Evolutionary conservation across 2,888 invertebrate genomes (phyloP).

Genomic region (Amphipoea lucens): DNA sequence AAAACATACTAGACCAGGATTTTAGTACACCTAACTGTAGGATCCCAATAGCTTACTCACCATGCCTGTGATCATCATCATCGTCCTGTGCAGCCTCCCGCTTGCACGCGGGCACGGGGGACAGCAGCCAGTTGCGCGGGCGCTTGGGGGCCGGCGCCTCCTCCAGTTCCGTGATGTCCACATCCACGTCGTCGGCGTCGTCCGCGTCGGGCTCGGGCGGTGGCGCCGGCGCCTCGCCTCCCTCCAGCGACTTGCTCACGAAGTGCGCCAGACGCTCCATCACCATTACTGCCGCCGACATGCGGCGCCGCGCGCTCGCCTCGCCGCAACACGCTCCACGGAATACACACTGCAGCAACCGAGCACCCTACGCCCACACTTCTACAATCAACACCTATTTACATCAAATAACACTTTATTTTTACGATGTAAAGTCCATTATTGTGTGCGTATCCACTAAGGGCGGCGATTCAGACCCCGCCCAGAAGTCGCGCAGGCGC

Average conservation of each 20-base stretch:
- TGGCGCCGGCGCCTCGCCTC: conserved; percentile 88
- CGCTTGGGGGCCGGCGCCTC: conserved; percentile 83
- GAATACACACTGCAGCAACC: conserved; percentile 80
- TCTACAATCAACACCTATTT: conserved; percentile 54
- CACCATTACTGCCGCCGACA: conserved; percentile 88
- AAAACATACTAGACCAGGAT: not conserved
- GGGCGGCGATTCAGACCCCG: conserved; percentile 82
- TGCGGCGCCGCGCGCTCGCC: conserved; percentile 85
- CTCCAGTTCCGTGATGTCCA: conserved; percentile 88
- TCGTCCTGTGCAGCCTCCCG: conserved; percentile 80
- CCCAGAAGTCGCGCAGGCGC: conserved; percentile 86
- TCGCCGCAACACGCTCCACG: conserved; percentile 82
- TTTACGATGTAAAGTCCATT: conserved; percentile 57
- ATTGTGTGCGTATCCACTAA: conserved; percentile 60
- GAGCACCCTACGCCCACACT: conserved; percentile 82
- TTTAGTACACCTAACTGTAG: not conserved
- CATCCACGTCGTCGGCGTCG: conserved; percentile 84
- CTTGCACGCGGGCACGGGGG: conserved; percentile 84
- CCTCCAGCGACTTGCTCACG: conserved; percentile 96
- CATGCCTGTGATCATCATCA: conserved; percentile 86
- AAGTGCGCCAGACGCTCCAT: conserved; percentile 98
- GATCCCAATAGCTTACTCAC: conserved; percentile 70
- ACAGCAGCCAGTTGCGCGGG: conserved; percentile 88
- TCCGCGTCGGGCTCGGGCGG: conserved; percentile 87
- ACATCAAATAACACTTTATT: conserved; percentile 55